These are phyloP conservation scores for Tenebrosternarchus preto DNA, from an alignment of 2,113 vertebrate genomes.

Conservation along the genomic window DNA sequence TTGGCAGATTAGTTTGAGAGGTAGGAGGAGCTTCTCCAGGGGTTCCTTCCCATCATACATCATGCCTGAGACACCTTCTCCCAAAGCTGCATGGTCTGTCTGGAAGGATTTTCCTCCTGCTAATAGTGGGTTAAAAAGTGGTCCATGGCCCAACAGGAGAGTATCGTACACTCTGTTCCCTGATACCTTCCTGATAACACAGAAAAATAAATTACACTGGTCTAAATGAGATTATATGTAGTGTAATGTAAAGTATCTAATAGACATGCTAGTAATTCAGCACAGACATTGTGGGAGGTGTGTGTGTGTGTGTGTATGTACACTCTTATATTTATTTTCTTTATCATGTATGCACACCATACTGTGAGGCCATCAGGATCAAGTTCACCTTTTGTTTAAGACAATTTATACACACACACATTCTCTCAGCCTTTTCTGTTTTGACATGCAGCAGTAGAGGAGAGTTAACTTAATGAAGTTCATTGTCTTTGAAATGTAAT, in stretches of 20 bases:
- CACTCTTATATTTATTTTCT: too few species aligned
- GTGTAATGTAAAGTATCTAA: too few species aligned
- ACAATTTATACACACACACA: background rate
- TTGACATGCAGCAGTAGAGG: background rate
- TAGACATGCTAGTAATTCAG: too few species aligned
- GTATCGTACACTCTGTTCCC: background rate
- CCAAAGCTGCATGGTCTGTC: slow-evolving; percentile 54
- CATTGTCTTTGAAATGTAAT: slow-evolving; percentile 59
- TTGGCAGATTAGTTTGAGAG: slow-evolving; percentile 44
- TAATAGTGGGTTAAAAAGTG: background rate
- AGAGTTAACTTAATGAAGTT: slow-evolving; percentile 49
- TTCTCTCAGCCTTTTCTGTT: background rate
- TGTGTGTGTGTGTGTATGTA: too few species aligned
- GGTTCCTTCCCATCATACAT: slow-evolving; percentile 40
- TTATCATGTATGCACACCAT: background rate
- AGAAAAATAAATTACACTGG: background rate
- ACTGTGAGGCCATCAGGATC: background rate
- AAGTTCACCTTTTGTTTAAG: too few species aligned
- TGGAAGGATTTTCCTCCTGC: too few species aligned
- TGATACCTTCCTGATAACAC: background rate
- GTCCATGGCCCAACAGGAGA: background rate
- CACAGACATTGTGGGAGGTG: too few species aligned
- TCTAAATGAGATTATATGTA: background rate
- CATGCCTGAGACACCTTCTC: slow-evolving; percentile 32
- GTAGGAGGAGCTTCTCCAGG: slow-evolving; percentile 23